Evolutionary conservation across 1,140 invertebrate genomes (phyloP).

Genomic region (Dinoponera quadriceps): DNA sequence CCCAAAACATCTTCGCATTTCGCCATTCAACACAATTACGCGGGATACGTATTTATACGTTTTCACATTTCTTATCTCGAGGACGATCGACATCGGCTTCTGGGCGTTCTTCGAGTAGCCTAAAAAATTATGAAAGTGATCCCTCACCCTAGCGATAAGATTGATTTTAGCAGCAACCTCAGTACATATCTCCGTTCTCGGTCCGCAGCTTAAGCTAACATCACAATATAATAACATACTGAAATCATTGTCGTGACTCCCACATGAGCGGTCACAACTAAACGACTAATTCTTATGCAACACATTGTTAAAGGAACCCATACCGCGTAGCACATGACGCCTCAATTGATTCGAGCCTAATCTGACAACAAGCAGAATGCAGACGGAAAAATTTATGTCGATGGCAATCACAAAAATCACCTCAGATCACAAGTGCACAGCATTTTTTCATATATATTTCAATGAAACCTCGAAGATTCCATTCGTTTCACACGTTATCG

Average conservation of each 20-base stretch:
- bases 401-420: conserved; percentile 55
- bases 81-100: conserved; percentile 68
- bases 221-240: conserved; percentile 83
- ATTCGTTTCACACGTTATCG: conserved; percentile 21
- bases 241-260: conserved; percentile 81
- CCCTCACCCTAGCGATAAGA: conserved; percentile 79
- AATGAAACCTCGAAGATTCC: conserved; percentile 31
- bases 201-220: conserved; percentile 84
- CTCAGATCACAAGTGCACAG: conserved; percentile 69
- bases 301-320: conserved; percentile 73
- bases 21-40: conserved; percentile 83
- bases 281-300: conserved; percentile 70
- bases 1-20: conserved; percentile 75
- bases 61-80: conserved; percentile 73
- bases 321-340: conserved; percentile 51
- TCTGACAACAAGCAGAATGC: conserved; percentile 18
- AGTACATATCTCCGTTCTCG: conserved; percentile 81
- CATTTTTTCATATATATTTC: conserved; percentile 50
- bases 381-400: conserved; percentile 35
- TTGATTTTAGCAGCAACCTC: conserved; percentile 82
- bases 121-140: conserved; percentile 82
- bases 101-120: conserved; percentile 75
- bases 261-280: conserved; percentile 74
- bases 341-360: conserved; percentile 40
- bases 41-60: conserved; percentile 77